Percentiles rank a stretch among this genome's conserved stretches.
Evolutionary conservation across 2,113 vertebrate species (phyloP).

Genomic region (Reinhardtius hippoglossoides): DNA sequence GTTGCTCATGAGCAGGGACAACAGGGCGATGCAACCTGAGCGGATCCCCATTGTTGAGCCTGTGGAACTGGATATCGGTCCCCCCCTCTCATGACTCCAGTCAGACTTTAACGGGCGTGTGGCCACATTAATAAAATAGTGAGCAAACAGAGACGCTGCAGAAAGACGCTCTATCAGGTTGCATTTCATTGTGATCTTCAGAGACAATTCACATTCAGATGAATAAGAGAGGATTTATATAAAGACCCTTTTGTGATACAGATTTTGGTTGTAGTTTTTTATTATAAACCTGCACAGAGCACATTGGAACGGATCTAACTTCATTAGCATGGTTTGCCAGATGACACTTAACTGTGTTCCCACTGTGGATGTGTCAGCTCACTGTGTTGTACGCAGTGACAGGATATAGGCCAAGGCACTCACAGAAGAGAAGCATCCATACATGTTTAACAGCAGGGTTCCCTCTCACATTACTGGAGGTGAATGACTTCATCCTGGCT

Average conservation of each 20-base stretch:
- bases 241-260: background rate
- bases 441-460: slow-evolving; percentile 72
- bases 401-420: slow-evolving; percentile 18
- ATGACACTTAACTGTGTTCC: slow-evolving; percentile 19
- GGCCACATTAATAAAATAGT: slow-evolving; percentile 81
- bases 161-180: slow-evolving; percentile 63
- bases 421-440: slow-evolving; percentile 43
- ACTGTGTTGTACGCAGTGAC: background rate
- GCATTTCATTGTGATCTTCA: slow-evolving; percentile 35
- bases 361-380: slow-evolving; percentile 6
- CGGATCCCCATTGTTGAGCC: slow-evolving; percentile 71
- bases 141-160: slow-evolving; percentile 34
- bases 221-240: background rate
- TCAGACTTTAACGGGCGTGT: slow-evolving; percentile 62
- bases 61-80: slow-evolving; percentile 63
- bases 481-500: slow-evolving; percentile 52
- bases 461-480: slow-evolving; percentile 63
- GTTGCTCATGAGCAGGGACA: slow-evolving; percentile 63
- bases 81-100: slow-evolving; percentile 35
- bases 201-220: background rate
- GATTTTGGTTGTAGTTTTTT: background rate
- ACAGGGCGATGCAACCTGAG: slow-evolving; percentile 73
- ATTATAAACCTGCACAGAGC: background rate
- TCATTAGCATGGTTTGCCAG: background rate
- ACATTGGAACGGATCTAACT: background rate